Conservation (phyloP, 2,888 invertebrate species). For the Synanthedon vespiformis region DNA sequence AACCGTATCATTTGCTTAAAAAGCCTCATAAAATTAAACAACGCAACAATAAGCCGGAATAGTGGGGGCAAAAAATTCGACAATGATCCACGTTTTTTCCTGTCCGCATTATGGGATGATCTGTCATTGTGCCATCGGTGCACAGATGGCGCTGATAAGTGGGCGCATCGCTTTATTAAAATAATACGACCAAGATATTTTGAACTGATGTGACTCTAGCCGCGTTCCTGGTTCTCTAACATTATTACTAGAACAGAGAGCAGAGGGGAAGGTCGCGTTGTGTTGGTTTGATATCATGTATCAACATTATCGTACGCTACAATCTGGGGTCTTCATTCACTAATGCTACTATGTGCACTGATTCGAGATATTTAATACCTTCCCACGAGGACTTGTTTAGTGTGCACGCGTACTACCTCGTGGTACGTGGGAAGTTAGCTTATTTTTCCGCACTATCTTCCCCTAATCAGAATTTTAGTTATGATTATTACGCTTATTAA, state of each 20-base stretch:
- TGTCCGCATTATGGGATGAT: constrained; percentile 64
- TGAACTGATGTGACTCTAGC: constrained; percentile 14
- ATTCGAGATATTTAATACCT: constrained; percentile 57
- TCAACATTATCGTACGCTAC: constrained; percentile 41
- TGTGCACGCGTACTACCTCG: constrained; percentile 41
- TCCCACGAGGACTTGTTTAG: constrained; percentile 52
- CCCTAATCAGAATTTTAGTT: background rate
- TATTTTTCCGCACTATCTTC: background rate
- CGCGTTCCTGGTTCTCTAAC: background rate
- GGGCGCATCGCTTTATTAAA: constrained; percentile 58
- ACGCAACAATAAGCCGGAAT: constrained; percentile 56
- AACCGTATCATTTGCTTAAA: constrained; percentile 69
- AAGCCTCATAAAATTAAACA: constrained; percentile 65
- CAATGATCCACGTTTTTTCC: constrained; percentile 42
- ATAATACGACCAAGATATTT: constrained; percentile 32
- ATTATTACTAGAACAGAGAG: constrained; percentile 3
- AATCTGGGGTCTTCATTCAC: constrained; percentile 50
- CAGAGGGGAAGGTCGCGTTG: constrained; percentile 25
- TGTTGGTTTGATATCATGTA: constrained; percentile 24
- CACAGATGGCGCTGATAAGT: constrained; percentile 62
- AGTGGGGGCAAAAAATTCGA: constrained; percentile 42
- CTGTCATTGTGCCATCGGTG: constrained; percentile 53
- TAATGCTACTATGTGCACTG: constrained; percentile 38
- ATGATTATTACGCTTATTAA: no score
- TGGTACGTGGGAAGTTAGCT: constrained; percentile 29